Evolutionary conservation across 2,888 invertebrate species (phyloP), one percentile per base, ranked within the genome.

Genomic region (Timema podura): DNA sequence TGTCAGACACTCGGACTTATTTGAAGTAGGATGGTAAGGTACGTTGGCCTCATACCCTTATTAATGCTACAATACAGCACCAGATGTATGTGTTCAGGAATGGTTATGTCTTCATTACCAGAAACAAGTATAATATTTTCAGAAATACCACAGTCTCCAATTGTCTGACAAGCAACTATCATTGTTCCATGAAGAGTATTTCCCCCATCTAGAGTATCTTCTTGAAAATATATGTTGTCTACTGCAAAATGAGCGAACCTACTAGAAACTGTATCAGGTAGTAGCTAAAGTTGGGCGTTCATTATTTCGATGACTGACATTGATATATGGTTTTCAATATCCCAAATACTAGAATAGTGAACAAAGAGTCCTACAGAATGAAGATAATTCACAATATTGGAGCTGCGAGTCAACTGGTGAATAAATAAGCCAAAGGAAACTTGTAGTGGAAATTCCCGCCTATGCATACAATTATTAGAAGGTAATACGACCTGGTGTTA

Each of bases 371-470:
- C 54, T 13, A 10, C 10, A 5, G 54, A 54, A 54, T 54, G 11
- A 16, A 54, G 13, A 16, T 15, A 7, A 54, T 54, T 54, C 16
- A 54, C 11, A 54, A 54, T 13, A 54, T 7, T 54, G 6, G 54
- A 13, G 10, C 54, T 54, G 13, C 54, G 54, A 54, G 54, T 54
- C 54, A 54, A 54, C 54, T 54, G 54, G 54, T 54, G 16, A 54
- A 54, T 16, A 54, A 16, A 54, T 54, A 54, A n/a, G n/a, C n/a
- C n/a, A n/a, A n/a, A n/a, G n/a, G n/a, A n/a, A n/a, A n/a, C n/a
- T n/a, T n/a, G n/a, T n/a, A n/a, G n/a, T n/a, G n/a, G n/a, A n/a
- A n/a, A n/a, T n/a, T n/a, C 6, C n/a, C 11, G n/a, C 13, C 6
- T 54, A 54, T 54, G 54, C 16, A 13, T 7, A 13, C 13, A 13